Percentiles rank a stretch among this genome's conserved stretches.
phyloP scores from a whole-genome alignment of 2,888 invertebrate species.

The Melanophora roralis region DNA sequence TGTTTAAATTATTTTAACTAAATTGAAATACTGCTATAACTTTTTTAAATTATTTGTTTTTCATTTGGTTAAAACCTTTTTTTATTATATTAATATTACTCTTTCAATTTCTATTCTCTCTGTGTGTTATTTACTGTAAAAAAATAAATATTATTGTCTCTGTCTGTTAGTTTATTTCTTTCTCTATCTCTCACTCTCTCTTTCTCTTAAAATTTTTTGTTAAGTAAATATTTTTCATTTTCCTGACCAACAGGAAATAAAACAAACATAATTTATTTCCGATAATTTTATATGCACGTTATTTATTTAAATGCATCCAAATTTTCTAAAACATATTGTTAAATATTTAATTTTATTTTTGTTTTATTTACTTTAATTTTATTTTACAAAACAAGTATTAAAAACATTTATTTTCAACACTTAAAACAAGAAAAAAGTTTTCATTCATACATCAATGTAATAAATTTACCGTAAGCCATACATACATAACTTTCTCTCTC shows the following conservation, averaged over 20 bases:
- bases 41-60: not conserved
- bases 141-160: constrained; percentile 59
- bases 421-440: constrained; percentile 13
- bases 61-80: not conserved
- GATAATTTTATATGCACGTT: constrained; percentile 55
- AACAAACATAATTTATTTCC: constrained; percentile 16
- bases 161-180: constrained; percentile 36
- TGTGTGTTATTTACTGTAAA: constrained; percentile 17
- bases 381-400: not conserved
- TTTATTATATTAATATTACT: not conserved
- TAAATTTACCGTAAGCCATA: constrained; percentile 5
- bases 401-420: constrained; percentile 5
- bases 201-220: constrained; percentile 20
- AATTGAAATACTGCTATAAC: constrained; percentile 7
- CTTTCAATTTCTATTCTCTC: not conserved
- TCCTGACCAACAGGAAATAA: constrained; percentile 15
- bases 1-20: not conserved
- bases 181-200: constrained; percentile 5
- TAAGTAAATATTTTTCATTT: constrained; percentile 23
- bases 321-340: constrained; percentile 39
- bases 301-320: constrained; percentile 51
- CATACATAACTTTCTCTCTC: not conserved
- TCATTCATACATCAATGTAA: constrained; percentile 51
- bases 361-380: not conserved
- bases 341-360: constrained; percentile 24